Evolutionary conservation across 23 tunicate species (phyloP).

Genomic region (Trididemnum nubilum): DNA sequence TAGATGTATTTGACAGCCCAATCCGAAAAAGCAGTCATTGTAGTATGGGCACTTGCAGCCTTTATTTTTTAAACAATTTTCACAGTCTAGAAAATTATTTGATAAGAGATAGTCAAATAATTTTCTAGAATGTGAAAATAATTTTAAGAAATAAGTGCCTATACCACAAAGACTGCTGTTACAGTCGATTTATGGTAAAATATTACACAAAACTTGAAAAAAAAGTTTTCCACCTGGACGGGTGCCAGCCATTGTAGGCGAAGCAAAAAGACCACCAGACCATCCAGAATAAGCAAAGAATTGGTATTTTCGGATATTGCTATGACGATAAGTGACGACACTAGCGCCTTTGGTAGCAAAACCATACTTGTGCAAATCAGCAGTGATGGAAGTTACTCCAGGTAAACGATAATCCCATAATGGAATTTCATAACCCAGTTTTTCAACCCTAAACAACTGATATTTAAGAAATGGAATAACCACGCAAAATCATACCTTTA

Average conservation of each 20-base stretch:
- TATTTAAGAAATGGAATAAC: too few species aligned
- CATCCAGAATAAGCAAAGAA: conserved; percentile 78
- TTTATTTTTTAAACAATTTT: too few species aligned
- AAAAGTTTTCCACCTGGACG: conserved; percentile 87
- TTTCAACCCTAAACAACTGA: conserved; percentile 69
- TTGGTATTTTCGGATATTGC: conserved; percentile 73
- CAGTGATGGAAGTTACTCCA: conserved; percentile 90
- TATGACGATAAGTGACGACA: conserved; percentile 63
- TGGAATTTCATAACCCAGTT: conserved; percentile 62
- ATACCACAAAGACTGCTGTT: too few species aligned
- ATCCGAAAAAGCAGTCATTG: too few species aligned
- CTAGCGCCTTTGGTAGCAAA: conserved; percentile 95
- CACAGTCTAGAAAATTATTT: too few species aligned
- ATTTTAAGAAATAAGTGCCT: too few species aligned
- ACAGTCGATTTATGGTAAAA: too few species aligned
- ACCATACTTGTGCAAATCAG: conserved; percentile 92
- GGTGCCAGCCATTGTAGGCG: conserved; percentile 98
- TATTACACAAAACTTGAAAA: too few species aligned
- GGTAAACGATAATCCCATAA: conserved; percentile 84
- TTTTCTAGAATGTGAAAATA: too few species aligned
- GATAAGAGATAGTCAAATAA: too few species aligned
- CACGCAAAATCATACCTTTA: background rate
- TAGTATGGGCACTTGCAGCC: too few species aligned
- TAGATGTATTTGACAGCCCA: too few species aligned
- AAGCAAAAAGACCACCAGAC: conserved; percentile 94